Evolutionary conservation across 2,888 invertebrate genomes (phyloP).

Genomic region (Thyatira batis): DNA sequence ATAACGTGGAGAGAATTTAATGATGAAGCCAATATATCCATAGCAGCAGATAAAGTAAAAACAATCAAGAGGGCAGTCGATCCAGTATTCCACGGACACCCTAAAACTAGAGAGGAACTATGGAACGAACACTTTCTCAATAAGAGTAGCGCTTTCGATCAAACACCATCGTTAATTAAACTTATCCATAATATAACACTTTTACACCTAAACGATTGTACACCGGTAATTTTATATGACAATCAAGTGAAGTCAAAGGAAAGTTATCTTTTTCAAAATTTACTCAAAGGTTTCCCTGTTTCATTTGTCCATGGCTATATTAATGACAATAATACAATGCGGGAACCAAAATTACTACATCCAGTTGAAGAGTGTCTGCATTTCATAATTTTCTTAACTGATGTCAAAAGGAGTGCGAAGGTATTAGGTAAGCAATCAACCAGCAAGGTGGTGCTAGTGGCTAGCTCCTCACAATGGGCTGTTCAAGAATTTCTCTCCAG

Average conservation of each 20-base stretch:
- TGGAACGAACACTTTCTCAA: slow-evolving; percentile 79
- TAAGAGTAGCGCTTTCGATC: slow-evolving; percentile 61
- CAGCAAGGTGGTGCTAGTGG: slow-evolving; percentile 85
- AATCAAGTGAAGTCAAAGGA: slow-evolving; percentile 79
- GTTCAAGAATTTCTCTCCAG: slow-evolving; percentile 86
- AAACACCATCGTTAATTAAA: slow-evolving; percentile 82
- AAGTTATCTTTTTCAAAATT: slow-evolving; percentile 79
- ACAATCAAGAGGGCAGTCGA: slow-evolving; percentile 63
- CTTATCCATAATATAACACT: slow-evolving; percentile 83
- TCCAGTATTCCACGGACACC: slow-evolving; percentile 80
- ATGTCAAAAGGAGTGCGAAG: slow-evolving; percentile 82
- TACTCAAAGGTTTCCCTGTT: slow-evolving; percentile 81
- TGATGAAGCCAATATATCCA: slow-evolving; percentile 1
- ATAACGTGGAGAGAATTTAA: slow-evolving; percentile 24
- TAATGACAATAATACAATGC: slow-evolving; percentile 68
- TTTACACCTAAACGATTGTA: slow-evolving; percentile 84
- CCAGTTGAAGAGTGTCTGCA: slow-evolving; percentile 80
- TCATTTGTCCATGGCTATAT: slow-evolving; percentile 85
- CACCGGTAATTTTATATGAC: slow-evolving; percentile 86
- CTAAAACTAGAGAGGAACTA: slow-evolving; percentile 81
- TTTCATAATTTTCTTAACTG: slow-evolving; percentile 86
- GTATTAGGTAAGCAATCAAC: slow-evolving; percentile 84
- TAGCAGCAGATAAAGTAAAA: slow-evolving; percentile 22
- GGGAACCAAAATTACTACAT: slow-evolving; percentile 68
- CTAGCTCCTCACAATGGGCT: slow-evolving; percentile 88